Evolutionary conservation across 2,888 invertebrate species (phyloP).

Genomic region (Limenitis arthemis): DNA sequence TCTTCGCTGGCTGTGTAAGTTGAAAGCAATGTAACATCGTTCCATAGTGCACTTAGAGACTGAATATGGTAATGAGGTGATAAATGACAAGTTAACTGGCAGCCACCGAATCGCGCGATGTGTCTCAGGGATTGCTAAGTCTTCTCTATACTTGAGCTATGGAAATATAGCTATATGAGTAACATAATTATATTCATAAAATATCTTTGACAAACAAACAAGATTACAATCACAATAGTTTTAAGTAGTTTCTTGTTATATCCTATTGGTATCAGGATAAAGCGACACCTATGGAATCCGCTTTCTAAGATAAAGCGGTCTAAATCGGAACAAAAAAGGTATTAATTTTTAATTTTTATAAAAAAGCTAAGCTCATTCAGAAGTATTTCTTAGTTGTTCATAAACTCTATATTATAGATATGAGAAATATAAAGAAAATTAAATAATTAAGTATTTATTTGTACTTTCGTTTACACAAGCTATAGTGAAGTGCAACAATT

Average conservation of each 20-base stretch:
- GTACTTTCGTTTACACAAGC: not conserved
- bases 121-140: conserved; percentile 2
- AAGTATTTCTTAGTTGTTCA: no score
- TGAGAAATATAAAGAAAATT: no score
- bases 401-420: no score
- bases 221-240: no score
- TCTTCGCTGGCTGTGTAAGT: not conserved
- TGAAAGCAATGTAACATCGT: conserved; percentile 11
- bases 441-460: no score
- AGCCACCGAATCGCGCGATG: conserved; percentile 5
- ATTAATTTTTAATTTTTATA: no score
- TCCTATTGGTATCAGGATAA: no score
- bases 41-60: conserved; percentile 21
- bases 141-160: not conserved
- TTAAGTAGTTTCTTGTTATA: no score
- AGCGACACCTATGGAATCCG: no score
- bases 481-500: not conserved
- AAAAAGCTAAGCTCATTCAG: no score
- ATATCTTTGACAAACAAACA: not conserved
- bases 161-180: not conserved
- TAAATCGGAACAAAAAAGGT: no score
- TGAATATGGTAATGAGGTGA: conserved; percentile 37
- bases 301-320: no score
- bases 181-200: not conserved
- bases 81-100: conserved; percentile 30